These are phyloP conservation scores for Pachyrhynchus sulphureomaculatus DNA, from an alignment of 1,140 invertebrate species.

Conservation along the genomic window DNA sequence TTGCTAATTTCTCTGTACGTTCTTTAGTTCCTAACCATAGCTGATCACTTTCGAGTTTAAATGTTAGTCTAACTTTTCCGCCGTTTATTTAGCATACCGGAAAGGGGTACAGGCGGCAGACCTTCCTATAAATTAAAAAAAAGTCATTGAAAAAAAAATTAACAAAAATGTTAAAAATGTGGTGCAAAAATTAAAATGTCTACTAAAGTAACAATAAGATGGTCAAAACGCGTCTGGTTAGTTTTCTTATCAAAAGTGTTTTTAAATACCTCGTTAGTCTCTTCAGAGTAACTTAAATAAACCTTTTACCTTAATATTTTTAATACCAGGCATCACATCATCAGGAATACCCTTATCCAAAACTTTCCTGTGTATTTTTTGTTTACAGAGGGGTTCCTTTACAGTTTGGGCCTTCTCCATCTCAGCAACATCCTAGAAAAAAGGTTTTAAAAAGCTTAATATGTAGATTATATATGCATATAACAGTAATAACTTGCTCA, in stretches of 20 bases:
- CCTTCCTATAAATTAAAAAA: conserved; percentile 71
- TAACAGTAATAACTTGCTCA: no score
- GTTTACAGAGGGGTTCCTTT: conserved; percentile 81
- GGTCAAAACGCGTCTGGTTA: no score
- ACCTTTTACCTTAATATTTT: conserved; percentile 74
- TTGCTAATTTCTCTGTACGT: conserved; percentile 88
- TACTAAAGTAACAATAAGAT: no score
- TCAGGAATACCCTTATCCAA: conserved; percentile 89
- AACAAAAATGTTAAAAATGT: neutral
- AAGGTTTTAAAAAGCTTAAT: no score
- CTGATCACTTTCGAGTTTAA: conserved; percentile 90
- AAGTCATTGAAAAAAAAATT: no score
- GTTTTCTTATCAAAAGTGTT: no score
- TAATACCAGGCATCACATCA: conserved; percentile 85
- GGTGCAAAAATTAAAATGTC: no score
- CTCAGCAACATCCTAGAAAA: conserved; percentile 51
- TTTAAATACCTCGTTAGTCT: no score
- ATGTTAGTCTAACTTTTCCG: conserved; percentile 90
- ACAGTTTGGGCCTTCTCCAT: conserved; percentile 60
- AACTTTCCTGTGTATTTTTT: conserved; percentile 86
- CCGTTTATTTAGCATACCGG: conserved; percentile 92
- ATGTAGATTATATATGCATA: no score
- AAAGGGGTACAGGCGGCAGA: conserved; percentile 78
- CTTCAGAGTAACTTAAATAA: no score
- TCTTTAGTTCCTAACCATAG: conserved; percentile 94